These are phyloP conservation scores for Stictocephala bisonia DNA, from an alignment of 2,888 invertebrate genomes.

Conservation along the genomic window DNA sequence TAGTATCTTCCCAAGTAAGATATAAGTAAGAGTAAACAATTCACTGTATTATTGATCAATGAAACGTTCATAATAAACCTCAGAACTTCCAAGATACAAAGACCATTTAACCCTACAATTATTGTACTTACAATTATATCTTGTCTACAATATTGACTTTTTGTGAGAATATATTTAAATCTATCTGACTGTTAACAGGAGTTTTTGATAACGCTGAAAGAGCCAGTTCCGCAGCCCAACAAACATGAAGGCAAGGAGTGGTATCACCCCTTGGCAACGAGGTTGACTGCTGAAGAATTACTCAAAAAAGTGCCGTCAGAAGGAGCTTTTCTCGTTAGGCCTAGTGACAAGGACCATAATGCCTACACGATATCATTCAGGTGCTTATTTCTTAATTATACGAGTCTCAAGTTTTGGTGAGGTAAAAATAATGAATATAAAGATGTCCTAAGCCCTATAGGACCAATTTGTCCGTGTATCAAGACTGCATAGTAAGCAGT, in stretches of 20 bases:
- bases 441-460: background rate
- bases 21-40: too few relatives aligned
- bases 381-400: slow-evolving; percentile 67
- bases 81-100: too few relatives aligned
- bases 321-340: slow-evolving; percentile 94
- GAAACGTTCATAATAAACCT: too few relatives aligned
- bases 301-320: slow-evolving; percentile 85
- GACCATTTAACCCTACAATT: too few relatives aligned
- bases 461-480: slow-evolving; percentile 47
- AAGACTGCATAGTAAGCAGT: background rate
- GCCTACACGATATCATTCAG: slow-evolving; percentile 96
- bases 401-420: too few relatives aligned
- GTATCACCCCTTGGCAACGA: slow-evolving; percentile 86
- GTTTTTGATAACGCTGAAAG: slow-evolving; percentile 86
- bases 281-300: slow-evolving; percentile 89
- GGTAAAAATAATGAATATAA: slow-evolving; percentile 15
- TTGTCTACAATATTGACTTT: too few relatives aligned
- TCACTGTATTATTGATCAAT: too few relatives aligned
- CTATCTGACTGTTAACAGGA: slow-evolving; percentile 72
- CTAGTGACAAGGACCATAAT: slow-evolving; percentile 86
- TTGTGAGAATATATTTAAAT: too few relatives aligned
- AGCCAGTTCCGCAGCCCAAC: slow-evolving; percentile 95
- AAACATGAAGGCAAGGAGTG: slow-evolving; percentile 94
- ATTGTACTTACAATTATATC: too few relatives aligned
- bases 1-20: too few relatives aligned